Evolutionary conservation across 2,888 invertebrate species (phyloP).

Genomic region (Spicauda simplicius): DNA sequence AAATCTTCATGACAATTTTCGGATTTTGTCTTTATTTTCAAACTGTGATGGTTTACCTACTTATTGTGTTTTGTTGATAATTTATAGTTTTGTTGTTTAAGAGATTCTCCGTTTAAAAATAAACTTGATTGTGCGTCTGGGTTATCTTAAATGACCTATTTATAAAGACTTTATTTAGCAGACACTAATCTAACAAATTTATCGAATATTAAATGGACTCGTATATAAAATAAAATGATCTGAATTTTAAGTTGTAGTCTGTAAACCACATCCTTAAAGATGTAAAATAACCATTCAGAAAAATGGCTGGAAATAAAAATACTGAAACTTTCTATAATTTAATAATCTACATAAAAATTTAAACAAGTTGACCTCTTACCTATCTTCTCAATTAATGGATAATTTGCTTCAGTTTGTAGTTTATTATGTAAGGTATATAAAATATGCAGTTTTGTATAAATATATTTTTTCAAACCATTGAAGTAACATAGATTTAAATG

Average conservation of each 20-base stretch:
- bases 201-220: no score
- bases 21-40: slow-evolving; percentile 6
- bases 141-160: not conserved
- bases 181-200: no score
- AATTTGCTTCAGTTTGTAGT: not conserved
- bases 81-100: slow-evolving; percentile 49
- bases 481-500: not conserved
- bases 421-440: not conserved
- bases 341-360: not conserved
- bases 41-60: slow-evolving; percentile 65
- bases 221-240: no score
- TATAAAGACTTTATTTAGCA: not conserved
- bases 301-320: not conserved
- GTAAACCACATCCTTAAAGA: no score
- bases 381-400: not conserved
- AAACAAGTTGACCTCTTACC: not conserved
- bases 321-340: not conserved
- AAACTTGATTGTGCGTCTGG: not conserved
- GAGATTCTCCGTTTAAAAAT: not conserved
- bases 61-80: slow-evolving; percentile 61
- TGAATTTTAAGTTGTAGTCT: no score
- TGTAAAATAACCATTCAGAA: no score
- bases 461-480: not conserved
- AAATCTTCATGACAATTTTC: slow-evolving; percentile 17
- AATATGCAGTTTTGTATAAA: not conserved